Evolutionary conservation across 2,888 invertebrate species (phyloP).

Genomic region (Tetragonula carbonaria): DNA sequence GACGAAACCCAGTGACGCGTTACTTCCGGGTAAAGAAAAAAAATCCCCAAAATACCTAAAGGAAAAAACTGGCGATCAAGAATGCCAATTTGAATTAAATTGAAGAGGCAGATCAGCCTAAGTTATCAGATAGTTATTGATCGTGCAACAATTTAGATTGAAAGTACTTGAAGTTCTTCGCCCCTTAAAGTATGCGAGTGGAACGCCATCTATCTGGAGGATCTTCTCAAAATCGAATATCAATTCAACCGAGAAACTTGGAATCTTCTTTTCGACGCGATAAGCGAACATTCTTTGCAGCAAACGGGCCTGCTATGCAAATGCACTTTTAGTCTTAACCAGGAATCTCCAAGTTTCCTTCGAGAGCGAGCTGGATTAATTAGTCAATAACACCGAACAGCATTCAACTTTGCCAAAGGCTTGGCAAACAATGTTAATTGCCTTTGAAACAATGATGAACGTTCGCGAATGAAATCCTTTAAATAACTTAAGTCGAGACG

Average conservation of each 20-base stretch:
- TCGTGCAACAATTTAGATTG: too few species aligned
- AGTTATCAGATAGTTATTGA: too few species aligned
- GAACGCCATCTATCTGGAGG: not conserved
- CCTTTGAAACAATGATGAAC: not conserved
- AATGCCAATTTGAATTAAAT: too few species aligned
- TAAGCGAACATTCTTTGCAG: conserved; percentile 16
- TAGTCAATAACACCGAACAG: conserved; percentile 18
- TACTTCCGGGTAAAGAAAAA: too few species aligned
- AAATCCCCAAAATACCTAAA: too few species aligned
- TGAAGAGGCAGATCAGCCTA: too few species aligned
- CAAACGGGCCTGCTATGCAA: conserved; percentile 1
- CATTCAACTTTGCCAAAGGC: not conserved
- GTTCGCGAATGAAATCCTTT: not conserved
- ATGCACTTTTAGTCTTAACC: not conserved
- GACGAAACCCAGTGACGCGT: too few species aligned
- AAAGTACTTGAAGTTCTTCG: not conserved
- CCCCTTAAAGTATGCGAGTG: not conserved
- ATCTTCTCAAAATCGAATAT: not conserved
- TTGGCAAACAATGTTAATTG: not conserved
- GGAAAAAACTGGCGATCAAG: too few species aligned
- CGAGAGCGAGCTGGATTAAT: not conserved
- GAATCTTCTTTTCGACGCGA: not conserved
- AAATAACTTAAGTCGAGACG: too few species aligned
- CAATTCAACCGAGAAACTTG: not conserved
- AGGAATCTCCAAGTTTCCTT: not conserved